phyloP scores from a whole-genome alignment of 1,140 invertebrate species.

The Panulirus ornatus region DNA sequence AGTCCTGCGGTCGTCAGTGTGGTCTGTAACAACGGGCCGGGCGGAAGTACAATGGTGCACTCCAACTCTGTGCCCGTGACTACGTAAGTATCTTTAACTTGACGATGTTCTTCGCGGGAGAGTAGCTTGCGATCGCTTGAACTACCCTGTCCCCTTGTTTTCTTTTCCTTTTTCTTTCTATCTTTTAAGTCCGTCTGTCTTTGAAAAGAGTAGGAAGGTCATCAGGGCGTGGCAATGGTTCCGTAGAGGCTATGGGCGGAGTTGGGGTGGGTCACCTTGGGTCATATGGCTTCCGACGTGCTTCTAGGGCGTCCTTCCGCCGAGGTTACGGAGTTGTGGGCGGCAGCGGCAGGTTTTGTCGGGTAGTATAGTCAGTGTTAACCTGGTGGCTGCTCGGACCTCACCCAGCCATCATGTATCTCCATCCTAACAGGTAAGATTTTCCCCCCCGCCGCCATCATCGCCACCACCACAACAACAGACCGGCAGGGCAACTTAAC shows the following conservation, averaged over 20 bases:
- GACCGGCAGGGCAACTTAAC: background rate
- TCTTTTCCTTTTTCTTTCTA: background rate
- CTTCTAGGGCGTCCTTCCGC: background rate
- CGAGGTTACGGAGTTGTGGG: conserved; percentile 28
- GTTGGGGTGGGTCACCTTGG: conserved; percentile 31
- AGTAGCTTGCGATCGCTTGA: background rate
- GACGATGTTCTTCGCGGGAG: background rate
- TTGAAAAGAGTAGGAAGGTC: background rate
- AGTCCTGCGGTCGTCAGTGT: conserved; percentile 6
- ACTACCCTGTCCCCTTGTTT: background rate
- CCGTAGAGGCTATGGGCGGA: background rate
- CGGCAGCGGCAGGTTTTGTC: background rate
- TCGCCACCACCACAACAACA: background rate
- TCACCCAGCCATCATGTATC: conserved; percentile 36
- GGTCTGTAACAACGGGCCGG: conserved; percentile 36
- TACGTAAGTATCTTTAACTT: conserved; percentile 4
- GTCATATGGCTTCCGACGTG: conserved; percentile 17
- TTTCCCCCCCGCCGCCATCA: background rate
- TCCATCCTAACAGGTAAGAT: conserved; percentile 44
- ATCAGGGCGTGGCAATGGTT: conserved; percentile 10
- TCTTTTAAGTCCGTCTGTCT: background rate
- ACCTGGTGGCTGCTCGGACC: conserved; percentile 28
- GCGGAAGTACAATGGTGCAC: conserved; percentile 1
- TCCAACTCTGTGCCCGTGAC: background rate
- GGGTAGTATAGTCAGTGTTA: conserved; percentile 11